Evolutionary conservation across 2,797 vertebrate genomes (phyloP).

Genomic region (Cynopterus sphinx): DNA sequence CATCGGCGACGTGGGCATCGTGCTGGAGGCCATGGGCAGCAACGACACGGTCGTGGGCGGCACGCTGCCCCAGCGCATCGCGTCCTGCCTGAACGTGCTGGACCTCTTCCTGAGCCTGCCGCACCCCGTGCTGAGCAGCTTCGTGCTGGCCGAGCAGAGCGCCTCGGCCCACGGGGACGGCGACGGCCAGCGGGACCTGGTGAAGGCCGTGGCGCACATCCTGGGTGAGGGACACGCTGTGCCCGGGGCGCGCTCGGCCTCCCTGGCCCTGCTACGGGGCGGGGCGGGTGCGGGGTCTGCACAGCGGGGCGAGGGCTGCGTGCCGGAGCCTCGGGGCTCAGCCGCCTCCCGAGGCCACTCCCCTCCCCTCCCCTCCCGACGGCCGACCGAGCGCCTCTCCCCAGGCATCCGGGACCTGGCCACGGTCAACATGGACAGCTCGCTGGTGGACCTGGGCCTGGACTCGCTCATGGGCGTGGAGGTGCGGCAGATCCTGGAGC

Average conservation of each 20-base stretch:
- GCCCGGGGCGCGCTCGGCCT: too few species aligned
- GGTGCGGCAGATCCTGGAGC: conserved; percentile 95
- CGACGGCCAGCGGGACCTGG: conserved; percentile 86
- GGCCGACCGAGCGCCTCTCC: neutral
- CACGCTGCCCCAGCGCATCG: conserved; percentile 93
- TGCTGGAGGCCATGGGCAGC: conserved; percentile 91
- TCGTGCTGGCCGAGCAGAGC: conserved; percentile 93
- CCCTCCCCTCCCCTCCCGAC: rapidly evolving
- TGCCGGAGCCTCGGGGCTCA: too few species aligned
- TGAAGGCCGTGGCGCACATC: conserved; percentile 94
- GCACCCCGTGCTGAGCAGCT: conserved; percentile 93
- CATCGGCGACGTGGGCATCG: conserved; percentile 95
- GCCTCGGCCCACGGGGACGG: conserved; percentile 81
- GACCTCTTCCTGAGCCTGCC: conserved; percentile 93
- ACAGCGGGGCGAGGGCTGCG: too few species aligned
- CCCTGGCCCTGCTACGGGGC: too few species aligned
- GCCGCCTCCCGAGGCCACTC: neutral
- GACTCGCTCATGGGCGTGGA: conserved; percentile 99
- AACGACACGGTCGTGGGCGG: conserved; percentile 92
- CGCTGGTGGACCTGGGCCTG: conserved; percentile 94
- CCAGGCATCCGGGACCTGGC: conserved; percentile 93
- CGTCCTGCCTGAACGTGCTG: conserved; percentile 95
- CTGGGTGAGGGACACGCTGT: conserved; percentile 86
- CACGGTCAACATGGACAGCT: conserved; percentile 89
- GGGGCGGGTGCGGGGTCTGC: too few species aligned